Percentiles rank a stretch among this genome's conserved stretches.
phyloP scores from a whole-genome alignment of 1,140 invertebrate species.

The Anoplolepis gracilipes region DNA sequence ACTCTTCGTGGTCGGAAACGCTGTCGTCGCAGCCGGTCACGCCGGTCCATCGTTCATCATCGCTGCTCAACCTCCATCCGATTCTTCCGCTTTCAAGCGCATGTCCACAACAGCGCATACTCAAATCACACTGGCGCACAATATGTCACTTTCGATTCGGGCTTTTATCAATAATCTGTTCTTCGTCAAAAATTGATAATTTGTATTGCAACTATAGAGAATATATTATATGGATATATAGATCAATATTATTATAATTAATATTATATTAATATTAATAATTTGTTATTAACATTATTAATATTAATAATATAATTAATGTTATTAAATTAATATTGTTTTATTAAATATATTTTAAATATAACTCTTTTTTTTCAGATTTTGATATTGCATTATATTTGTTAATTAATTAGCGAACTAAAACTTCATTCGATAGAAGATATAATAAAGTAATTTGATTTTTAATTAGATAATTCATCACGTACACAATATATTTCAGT shows the following conservation, averaged over 20 bases:
- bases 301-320: not conserved
- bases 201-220: not conserved
- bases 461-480: conserved; percentile 5
- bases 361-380: too few species aligned
- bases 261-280: not conserved
- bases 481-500: not conserved
- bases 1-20: conserved; percentile 57
- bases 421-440: not conserved
- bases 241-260: not conserved
- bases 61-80: conserved; percentile 9
- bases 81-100: not conserved
- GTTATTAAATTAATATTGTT: not conserved
- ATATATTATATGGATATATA: not conserved
- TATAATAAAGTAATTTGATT: not conserved
- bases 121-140: conserved; percentile 14
- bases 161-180: not conserved
- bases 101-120: not conserved
- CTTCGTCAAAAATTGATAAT: not conserved
- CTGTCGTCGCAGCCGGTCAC: conserved; percentile 23
- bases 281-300: too few species aligned
- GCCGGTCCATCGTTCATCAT: conserved; percentile 51
- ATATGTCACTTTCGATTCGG: not conserved
- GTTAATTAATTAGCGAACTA: not conserved
- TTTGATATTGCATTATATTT: not conserved
- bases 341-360: too few species aligned